Conservation (phyloP, 2,888 invertebrate genomes). For the Thelaira solivaga region DNA sequence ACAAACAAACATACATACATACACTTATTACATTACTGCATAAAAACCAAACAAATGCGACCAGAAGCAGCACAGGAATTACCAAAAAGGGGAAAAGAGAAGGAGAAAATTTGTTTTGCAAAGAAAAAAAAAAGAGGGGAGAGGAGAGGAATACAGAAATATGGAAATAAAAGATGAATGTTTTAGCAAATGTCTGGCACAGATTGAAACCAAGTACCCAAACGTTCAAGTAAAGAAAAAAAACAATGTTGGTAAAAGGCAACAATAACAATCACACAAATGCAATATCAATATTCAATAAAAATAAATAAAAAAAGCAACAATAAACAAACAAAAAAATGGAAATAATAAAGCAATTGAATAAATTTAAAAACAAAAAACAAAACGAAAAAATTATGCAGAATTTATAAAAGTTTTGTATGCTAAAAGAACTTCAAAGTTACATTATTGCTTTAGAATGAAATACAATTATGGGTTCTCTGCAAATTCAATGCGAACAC, state of each 20-base stretch:
- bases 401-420: conserved; percentile 45
- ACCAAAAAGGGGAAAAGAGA: neutral
- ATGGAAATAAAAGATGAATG: conserved; percentile 47
- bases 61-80: neutral
- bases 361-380: conserved; percentile 35
- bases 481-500: neutral
- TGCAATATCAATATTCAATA: conserved; percentile 42
- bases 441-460: neutral
- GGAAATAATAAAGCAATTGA: conserved; percentile 54
- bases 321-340: conserved; percentile 1
- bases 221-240: neutral
- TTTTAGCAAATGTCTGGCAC: conserved; percentile 55
- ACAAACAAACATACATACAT: neutral
- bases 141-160: neutral
- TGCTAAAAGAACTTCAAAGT: conserved; percentile 47
- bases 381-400: neutral
- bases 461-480: neutral
- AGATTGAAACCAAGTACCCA: conserved; percentile 51
- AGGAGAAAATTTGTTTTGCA: neutral
- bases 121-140: neutral
- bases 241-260: conserved; percentile 49
- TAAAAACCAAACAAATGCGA: neutral
- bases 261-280: conserved; percentile 42
- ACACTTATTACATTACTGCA: conserved; percentile 7
- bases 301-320: neutral